Percentiles rank a stretch among this genome's conserved stretches.
These are phyloP conservation scores for Arctocebus calabarensis DNA, from an alignment of 2,797 vertebrate species.

Conservation along the genomic window DNA sequence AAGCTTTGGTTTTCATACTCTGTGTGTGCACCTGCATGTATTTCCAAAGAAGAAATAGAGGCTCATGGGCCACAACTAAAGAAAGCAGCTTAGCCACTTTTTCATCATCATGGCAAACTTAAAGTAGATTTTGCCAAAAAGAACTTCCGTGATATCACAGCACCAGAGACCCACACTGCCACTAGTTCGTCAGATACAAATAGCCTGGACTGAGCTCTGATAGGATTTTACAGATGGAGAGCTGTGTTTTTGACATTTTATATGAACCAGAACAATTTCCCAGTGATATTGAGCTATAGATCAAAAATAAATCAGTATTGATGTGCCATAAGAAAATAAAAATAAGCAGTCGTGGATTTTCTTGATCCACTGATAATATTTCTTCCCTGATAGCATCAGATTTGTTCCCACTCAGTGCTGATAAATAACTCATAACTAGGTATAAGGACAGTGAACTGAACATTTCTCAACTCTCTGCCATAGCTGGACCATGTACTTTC, in stretches of 20 bases:
- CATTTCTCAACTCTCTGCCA: neutral
- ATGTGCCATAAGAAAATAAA: conserved; percentile 52
- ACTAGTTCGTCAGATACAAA: neutral
- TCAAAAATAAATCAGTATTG: conserved; percentile 57
- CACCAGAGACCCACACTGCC: neutral
- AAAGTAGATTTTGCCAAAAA: neutral
- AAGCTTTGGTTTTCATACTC: neutral
- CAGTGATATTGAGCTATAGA: conserved; percentile 57
- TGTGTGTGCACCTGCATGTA: neutral
- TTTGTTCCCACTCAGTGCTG: conserved; percentile 20
- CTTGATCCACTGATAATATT: conserved; percentile 34
- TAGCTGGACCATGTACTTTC: neutral
- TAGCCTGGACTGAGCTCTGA: neutral
- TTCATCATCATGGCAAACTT: neutral
- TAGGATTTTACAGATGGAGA: neutral
- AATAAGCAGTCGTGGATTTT: conserved; percentile 34
- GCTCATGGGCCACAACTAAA: neutral
- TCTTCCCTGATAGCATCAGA: conserved; percentile 20
- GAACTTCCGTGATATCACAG: neutral
- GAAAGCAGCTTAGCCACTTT: neutral
- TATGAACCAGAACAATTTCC: neutral
- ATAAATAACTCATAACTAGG: conserved; percentile 46
- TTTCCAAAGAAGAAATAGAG: neutral
- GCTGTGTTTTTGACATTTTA: conserved; percentile 6
- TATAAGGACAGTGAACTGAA: conserved; percentile 11